Evolutionary conservation across 2,797 vertebrate species (phyloP), one percentile per base, ranked within the genome.

Genomic region (Adrianichthys oophorus): DNA sequence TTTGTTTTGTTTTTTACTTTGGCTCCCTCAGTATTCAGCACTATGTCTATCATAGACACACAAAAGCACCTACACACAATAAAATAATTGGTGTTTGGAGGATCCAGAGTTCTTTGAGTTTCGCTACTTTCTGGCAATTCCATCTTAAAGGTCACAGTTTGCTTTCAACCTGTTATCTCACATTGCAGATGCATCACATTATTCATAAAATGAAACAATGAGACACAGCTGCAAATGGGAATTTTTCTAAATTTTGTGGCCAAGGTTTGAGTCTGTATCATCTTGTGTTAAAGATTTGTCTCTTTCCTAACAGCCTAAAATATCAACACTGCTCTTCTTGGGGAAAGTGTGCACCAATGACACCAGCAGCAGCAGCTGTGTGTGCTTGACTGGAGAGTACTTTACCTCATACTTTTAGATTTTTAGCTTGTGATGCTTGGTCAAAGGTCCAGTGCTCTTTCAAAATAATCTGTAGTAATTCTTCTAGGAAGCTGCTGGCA

Each of bases 91-190:
- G 66, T 69, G 58, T 76, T 60, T 70, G 41, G 56, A 59, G 69
- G 62, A 72, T 65, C 42, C 65, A 48, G 56, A 66, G 45, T 77
- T 82, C 41, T 37, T 21, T 29, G 62, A 78, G 53, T 83, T 82
- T 70, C 32, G 17, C 70, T 51, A 1, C 50, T 52, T 82, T 78
- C 74, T 81, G 80, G 47, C 74, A 83, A 81, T 85, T 87, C 70
- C 50, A 59, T 79, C 69, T 71, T 72, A 82, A 85, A 87, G 81
- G 83, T 83, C 81, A 80, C 60, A 69, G 41, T 70, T 79, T 76
- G 68, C 59, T 62, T 70, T 55, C 57, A 75, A 62, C 60, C 70
- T 78, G 67, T 56, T 47, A 75, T 77, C 52, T 52, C 56, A 73
- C 72, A 40, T 41, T 55, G 52, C 50, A 57, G 59, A 14, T 66